Evolutionary conservation across 2,888 invertebrate species (phyloP).

Genomic region (Eupithecia centaureata): DNA sequence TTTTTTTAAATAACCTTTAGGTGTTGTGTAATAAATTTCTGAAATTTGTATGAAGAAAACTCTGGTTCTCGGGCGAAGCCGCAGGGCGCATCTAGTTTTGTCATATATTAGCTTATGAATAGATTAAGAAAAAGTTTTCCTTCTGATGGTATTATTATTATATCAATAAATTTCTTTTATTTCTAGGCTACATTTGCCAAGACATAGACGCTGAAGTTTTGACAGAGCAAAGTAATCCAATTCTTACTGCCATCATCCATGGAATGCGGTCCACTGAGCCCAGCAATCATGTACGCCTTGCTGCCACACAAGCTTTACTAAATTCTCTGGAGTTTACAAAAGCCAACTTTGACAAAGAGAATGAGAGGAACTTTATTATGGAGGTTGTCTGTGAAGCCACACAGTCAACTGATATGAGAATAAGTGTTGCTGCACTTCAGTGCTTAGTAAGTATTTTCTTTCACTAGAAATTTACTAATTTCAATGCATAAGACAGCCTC

Average conservation of each 20-base stretch:
- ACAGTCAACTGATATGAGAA: slow-evolving; percentile 94
- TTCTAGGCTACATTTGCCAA: slow-evolving; percentile 94
- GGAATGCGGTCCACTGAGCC: slow-evolving; percentile 98
- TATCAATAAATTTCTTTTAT: no score
- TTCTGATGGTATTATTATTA: no score
- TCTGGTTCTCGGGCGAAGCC: no score
- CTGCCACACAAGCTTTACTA: slow-evolving; percentile 97
- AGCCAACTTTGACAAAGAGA: slow-evolving; percentile 98
- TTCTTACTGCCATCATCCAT: slow-evolving; percentile 99
- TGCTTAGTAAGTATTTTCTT: slow-evolving; percentile 89
- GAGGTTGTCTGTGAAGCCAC: slow-evolving; percentile 99
- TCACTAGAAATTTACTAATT: neutral
- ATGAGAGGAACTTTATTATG: slow-evolving; percentile 99
- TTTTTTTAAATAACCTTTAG: no score
- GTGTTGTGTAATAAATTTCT: no score
- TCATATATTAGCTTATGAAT: no score
- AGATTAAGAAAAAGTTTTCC: no score
- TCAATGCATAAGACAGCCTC: neutral
- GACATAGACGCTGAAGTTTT: slow-evolving; percentile 98
- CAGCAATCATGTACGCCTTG: slow-evolving; percentile 96
- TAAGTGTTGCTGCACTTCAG: slow-evolving; percentile 98
- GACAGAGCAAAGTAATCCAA: slow-evolving; percentile 96
- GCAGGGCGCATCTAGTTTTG: no score
- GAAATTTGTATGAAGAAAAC: no score
- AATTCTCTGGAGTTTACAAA: slow-evolving; percentile 99